phyloP scores from a whole-genome alignment of 1,140 invertebrate species.

The Tenebrio molitor region DNA sequence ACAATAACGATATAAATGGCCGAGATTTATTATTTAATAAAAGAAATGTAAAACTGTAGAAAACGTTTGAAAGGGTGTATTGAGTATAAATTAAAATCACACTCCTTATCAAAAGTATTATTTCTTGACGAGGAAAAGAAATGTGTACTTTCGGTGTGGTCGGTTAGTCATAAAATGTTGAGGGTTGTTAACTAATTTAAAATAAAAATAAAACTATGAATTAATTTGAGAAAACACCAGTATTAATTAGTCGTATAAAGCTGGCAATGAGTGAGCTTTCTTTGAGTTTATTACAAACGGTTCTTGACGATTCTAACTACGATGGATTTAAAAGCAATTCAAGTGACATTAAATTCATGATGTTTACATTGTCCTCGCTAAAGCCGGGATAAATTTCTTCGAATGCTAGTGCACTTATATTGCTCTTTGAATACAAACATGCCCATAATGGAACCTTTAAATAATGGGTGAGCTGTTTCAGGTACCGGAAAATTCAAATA shows the following conservation, averaged over 20 bases:
- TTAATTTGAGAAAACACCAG: not conserved
- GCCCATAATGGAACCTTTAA: conserved; percentile 7
- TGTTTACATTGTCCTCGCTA: conserved; percentile 38
- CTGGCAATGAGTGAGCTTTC: conserved; percentile 12
- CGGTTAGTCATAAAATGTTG: not conserved
- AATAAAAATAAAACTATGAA: conserved; percentile 19
- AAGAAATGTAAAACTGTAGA: too few relatives aligned
- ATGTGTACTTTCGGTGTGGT: not conserved
- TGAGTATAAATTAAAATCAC: conserved; percentile 5
- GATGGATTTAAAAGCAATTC: conserved; percentile 37
- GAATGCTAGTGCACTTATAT: conserved; percentile 32
- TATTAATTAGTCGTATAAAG: conserved; percentile 7
- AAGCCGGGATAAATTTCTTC: conserved; percentile 30
- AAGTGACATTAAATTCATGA: conserved; percentile 1
- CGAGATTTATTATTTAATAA: conserved; percentile 27
- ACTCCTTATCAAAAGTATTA: conserved; percentile 14
- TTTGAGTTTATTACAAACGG: conserved; percentile 13
- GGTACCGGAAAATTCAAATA: conserved; percentile 75
- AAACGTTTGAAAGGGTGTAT: conserved; percentile 14
- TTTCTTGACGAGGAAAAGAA: conserved; percentile 6
- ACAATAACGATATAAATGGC: too few relatives aligned
- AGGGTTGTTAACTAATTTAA: not conserved
- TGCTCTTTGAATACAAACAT: conserved; percentile 41
- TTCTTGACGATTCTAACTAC: not conserved
- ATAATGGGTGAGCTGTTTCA: conserved; percentile 62